A percentile compares a stretch with the other conserved stretches of the same genome.
Conservation (phyloP, 1,140 invertebrate genomes). For the Solenopsis invicta region DNA sequence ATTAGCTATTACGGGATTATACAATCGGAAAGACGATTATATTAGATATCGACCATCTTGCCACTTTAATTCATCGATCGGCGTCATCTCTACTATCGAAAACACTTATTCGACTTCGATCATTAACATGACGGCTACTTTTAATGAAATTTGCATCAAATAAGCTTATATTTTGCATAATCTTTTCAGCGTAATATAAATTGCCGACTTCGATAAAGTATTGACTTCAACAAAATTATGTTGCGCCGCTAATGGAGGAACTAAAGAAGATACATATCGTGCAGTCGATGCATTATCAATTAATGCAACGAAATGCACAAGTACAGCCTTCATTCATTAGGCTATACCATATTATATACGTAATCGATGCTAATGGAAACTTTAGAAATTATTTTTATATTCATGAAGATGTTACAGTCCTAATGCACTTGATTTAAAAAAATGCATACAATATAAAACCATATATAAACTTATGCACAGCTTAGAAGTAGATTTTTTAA, state of each 20-base stretch:
- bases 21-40: constrained; percentile 75
- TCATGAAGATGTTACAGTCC: not conserved
- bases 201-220: constrained; percentile 40
- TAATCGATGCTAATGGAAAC: constrained; percentile 21
- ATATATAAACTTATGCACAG: not conserved
- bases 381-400: constrained; percentile 4
- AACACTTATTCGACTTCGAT: constrained; percentile 36
- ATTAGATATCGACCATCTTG: constrained; percentile 74
- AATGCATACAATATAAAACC: not conserved
- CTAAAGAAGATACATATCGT: not conserved
- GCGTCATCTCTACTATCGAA: constrained; percentile 36
- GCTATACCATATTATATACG: not conserved
- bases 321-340: not conserved
- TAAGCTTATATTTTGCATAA: constrained; percentile 69
- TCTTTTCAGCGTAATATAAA: constrained; percentile 54
- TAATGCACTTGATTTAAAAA: not conserved
- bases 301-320: constrained; percentile 14
- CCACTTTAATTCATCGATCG: constrained; percentile 65
- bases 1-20: constrained; percentile 79
- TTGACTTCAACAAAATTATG: constrained; percentile 63
- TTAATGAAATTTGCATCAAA: constrained; percentile 67
- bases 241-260: constrained; percentile 59
- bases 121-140: constrained; percentile 11
- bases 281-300: constrained; percentile 29
- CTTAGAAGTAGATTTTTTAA: not conserved